Base-by-base conservation (phyloP, 2,888 invertebrate species). In the Mactromeris polynyma region DNA sequence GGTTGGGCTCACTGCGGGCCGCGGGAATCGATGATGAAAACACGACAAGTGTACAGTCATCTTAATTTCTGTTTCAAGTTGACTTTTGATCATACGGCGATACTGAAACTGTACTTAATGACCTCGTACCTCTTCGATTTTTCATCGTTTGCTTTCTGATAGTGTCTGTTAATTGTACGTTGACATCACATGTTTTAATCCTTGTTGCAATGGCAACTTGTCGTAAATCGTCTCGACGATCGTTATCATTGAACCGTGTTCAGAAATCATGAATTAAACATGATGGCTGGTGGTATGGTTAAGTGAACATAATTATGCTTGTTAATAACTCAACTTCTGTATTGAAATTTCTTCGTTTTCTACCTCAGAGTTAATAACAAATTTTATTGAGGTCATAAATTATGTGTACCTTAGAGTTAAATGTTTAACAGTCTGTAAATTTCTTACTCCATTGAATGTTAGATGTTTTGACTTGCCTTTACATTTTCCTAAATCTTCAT, bases 161-260 rank as follows among this genome's bases (percentile, higher is more conserved):
- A 17, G 46, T 26, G 26, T 64, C 26, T n/a, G 58, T 64, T 64
- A 64, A 64, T 64, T n/a, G n/a, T 64, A 64, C 9, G 11, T n/a
- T 26, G 9, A 26, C 26, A 64, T 64, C 58, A 64, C 4, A 64
- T 64, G 58, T n/a, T 26, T 64, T 26, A 64, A 3, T 26, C 58
- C 7, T 9, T n/a, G n/a, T 64, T 64, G 26, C 26, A 64, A 73
- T 33, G 73, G 19, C 36, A 73, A 73, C 36, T 73, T 17, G 73
- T 73, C 73, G 73, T 73, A 73, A 73, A 73, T 73, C 33, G 73
- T 73, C 73, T 36, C 36, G 73, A 33, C 73, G 73, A 73, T 73
- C 2, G 9, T 36, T 19, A 19, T 73, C 36, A 36, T 73, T 73
- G 73, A 33, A 19, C 36, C 73, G 19, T 33, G 31, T 36, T 19